Evolutionary conservation across 2,888 invertebrate species (phyloP).

Genomic region (Terebella lapidaria): DNA sequence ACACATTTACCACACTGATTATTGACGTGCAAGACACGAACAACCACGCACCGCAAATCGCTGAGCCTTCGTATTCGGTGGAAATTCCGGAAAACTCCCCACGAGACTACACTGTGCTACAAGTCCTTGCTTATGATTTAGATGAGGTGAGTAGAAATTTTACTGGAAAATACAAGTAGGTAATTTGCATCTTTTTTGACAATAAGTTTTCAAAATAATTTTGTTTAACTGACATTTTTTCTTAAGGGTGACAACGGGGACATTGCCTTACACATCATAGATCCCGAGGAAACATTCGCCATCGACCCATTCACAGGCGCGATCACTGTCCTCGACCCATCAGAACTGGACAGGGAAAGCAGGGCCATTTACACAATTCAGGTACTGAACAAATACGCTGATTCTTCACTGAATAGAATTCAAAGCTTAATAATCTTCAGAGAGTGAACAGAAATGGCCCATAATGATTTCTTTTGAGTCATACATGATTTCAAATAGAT

Average conservation of each 20-base stretch:
- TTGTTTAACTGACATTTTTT: neutral
- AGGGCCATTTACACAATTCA: neutral
- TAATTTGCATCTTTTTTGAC: neutral
- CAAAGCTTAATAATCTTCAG: too few species aligned
- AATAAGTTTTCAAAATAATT: neutral
- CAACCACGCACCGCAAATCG: constrained; percentile 12
- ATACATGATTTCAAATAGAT: too few species aligned
- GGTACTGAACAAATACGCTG: too few species aligned
- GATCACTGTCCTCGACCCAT: constrained; percentile 9
- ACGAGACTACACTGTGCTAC: constrained; percentile 9
- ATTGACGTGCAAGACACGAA: constrained; percentile 16
- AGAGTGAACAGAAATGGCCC: too few species aligned
- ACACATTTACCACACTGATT: constrained; percentile 14
- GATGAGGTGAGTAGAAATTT: constrained; percentile 16
- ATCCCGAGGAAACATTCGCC: constrained; percentile 11
- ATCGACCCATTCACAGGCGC: constrained; percentile 13
- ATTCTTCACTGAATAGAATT: too few species aligned
- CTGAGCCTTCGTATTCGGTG: constrained; percentile 2
- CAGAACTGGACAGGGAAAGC: constrained; percentile 16
- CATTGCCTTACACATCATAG: constrained; percentile 10
- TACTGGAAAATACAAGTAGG: too few species aligned
- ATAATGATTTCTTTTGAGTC: too few species aligned
- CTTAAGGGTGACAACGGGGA: neutral
- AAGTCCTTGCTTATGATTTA: constrained; percentile 8
- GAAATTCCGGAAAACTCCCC: constrained; percentile 19